These are phyloP conservation scores for Phalloptychus januarius DNA, from an alignment of 2,797 vertebrate genomes.

Conservation along the genomic window DNA sequence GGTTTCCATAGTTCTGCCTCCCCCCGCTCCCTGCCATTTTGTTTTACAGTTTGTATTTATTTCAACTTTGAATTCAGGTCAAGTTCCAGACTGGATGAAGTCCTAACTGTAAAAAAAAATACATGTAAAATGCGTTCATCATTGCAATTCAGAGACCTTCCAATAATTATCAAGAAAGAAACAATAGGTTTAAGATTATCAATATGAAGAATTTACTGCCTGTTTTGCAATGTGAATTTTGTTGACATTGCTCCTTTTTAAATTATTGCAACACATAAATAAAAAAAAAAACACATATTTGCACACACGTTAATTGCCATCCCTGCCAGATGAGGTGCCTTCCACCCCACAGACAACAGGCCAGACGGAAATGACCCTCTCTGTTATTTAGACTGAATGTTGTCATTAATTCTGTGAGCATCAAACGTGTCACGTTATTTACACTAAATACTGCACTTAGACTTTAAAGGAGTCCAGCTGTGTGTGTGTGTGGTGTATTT, in stretches of 20 bases:
- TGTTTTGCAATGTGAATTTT: not conserved
- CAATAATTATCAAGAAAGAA: not conserved
- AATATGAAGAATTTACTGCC: not conserved
- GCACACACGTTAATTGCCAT: slow-evolving; percentile 31
- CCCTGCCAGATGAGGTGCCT: slow-evolving; percentile 43
- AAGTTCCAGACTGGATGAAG: not conserved
- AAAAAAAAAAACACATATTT: slow-evolving; percentile 1
- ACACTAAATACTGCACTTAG: slow-evolving; percentile 82
- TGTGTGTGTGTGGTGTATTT: slow-evolving; percentile 6
- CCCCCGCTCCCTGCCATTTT: not conserved
- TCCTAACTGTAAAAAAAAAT: no score
- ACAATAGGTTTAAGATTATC: not conserved
- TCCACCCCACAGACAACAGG: slow-evolving; percentile 59
- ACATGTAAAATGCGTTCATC: not conserved
- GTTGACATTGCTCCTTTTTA: not conserved
- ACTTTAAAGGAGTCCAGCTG: slow-evolving; percentile 69
- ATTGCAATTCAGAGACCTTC: not conserved
- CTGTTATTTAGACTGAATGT: slow-evolving; percentile 81
- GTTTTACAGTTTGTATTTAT: not conserved
- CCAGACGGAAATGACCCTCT: slow-evolving; percentile 74
- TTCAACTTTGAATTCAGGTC: not conserved
- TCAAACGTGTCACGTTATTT: slow-evolving; percentile 82
- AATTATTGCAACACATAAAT: not conserved
- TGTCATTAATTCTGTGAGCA: slow-evolving; percentile 84
- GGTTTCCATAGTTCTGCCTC: not conserved